Evolutionary conservation across 2,797 vertebrate species (phyloP), one percentile per base, ranked within the genome.

Genomic region (Numenius phaeopus): DNA sequence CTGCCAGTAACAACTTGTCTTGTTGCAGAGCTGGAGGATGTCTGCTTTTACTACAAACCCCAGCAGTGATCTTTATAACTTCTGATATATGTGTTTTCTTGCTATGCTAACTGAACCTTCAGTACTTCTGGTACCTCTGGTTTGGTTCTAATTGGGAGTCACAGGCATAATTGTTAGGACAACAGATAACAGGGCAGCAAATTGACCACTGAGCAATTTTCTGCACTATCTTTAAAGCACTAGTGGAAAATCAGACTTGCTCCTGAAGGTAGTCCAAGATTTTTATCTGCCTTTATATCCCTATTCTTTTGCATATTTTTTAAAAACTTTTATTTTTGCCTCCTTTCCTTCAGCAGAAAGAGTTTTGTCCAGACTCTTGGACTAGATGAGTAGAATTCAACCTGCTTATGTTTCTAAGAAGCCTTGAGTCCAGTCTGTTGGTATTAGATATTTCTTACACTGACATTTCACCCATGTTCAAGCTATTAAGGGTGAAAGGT

Each of bases 161-260:
- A 30, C 9, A 11, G 10, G 1, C 0, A 0, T 54, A 39, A 64
- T 30, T 9, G 44, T n/a, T 26, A 58, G 14, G 22, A 19, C 6
- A 77, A 11, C 3, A 55, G 49, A 52, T 10, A 37, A 50, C 2
- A 65, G 18, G 21, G 23, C 37, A 89, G 29, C 4, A 73, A 78
- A 65, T 1, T 76, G 8, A 40, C 7, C 17, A 21, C 9, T 24
- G 11, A 76, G 6, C 18, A 77, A 37, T 54, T 66, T 90, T 81
- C 24, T 57, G 8, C 17, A 30, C 23, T 42, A 10, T 16, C 6
- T 50, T 1, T 22, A 39, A 52, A 34, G 15, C 4, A 76, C 10
- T 10, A 30, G 8, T 37, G 20, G 40, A 66, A 77, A 80, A 58
- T 37, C 10, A 57, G 19, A 14, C 14, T 81, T 79, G 10, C 3